phyloP scores from a whole-genome alignment of 2,113 vertebrate genomes.

The Zosterops japonicus region DNA sequence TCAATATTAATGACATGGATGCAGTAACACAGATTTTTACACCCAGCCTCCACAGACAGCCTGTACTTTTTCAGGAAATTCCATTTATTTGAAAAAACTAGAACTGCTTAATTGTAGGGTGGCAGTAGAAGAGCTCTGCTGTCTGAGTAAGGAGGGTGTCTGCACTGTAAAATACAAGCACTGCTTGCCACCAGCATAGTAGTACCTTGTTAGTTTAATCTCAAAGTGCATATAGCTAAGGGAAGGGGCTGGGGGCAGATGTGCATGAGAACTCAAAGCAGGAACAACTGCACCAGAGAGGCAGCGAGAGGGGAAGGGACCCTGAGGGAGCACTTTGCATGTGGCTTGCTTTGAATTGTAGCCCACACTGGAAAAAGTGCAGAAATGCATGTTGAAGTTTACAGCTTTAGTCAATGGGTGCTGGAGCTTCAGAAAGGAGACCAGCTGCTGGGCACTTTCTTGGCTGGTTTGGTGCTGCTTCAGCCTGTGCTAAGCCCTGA shows the following conservation, averaged over 20 bases:
- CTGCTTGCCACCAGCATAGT: neutral
- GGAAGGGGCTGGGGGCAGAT: rapidly evolving
- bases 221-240: neutral
- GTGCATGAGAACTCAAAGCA: neutral
- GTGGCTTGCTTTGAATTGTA: neutral
- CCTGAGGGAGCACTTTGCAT: neutral
- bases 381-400: neutral
- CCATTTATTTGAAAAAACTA: neutral
- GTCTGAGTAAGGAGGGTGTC: neutral
- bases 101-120: neutral
- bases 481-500: neutral
- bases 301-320: neutral
- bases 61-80: neutral
- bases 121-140: neutral
- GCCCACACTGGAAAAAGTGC: neutral
- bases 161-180: neutral
- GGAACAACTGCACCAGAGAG: neutral
- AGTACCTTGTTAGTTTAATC: neutral
- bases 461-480: neutral
- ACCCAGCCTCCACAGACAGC: neutral
- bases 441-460: neutral
- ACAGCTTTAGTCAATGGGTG: neutral
- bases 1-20: neutral
- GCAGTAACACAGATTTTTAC: neutral
- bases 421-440: neutral